Evolutionary conservation across 2,888 invertebrate genomes (phyloP).

Genomic region (Pachymerium ferrugineum): DNA sequence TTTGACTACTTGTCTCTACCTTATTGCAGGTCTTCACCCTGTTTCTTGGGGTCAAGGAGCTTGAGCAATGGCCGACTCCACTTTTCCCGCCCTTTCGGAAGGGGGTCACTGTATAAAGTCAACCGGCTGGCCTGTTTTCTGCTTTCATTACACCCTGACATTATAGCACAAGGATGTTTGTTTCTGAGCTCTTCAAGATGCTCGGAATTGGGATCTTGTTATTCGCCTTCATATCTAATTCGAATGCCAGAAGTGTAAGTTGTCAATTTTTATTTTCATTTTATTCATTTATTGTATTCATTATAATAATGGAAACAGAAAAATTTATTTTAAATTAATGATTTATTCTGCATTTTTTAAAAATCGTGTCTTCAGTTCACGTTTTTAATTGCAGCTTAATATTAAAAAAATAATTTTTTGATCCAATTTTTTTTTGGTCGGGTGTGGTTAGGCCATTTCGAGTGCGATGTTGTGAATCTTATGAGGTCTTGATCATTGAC

Average conservation of each 20-base stretch:
- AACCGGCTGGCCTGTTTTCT: neutral
- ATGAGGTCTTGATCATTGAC: neutral
- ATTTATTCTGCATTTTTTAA: too few relatives aligned
- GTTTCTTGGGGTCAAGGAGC: slow-evolving; percentile 12
- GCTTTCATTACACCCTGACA: neutral
- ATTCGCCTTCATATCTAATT: neutral
- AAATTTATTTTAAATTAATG: too few relatives aligned
- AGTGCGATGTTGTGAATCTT: neutral
- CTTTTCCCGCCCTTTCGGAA: slow-evolving; percentile 17
- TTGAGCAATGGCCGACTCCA: slow-evolving; percentile 1
- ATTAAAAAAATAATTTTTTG: too few relatives aligned
- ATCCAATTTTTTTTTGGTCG: neutral
- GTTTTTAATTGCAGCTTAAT: too few relatives aligned
- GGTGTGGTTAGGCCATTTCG: neutral
- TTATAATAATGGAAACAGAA: too few relatives aligned
- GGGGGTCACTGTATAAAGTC: slow-evolving; percentile 7
- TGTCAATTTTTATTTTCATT: neutral
- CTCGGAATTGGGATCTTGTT: neutral
- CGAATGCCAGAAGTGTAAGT: neutral
- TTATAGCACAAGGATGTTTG: neutral
- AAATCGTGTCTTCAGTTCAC: too few relatives aligned
- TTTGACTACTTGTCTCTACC: neutral
- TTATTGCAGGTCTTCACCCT: slow-evolving; percentile 8
- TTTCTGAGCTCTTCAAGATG: neutral
- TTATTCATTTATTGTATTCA: too few relatives aligned